Conservation (phyloP, 1,140 invertebrate species). For the Acromyrmex echinatior region DNA sequence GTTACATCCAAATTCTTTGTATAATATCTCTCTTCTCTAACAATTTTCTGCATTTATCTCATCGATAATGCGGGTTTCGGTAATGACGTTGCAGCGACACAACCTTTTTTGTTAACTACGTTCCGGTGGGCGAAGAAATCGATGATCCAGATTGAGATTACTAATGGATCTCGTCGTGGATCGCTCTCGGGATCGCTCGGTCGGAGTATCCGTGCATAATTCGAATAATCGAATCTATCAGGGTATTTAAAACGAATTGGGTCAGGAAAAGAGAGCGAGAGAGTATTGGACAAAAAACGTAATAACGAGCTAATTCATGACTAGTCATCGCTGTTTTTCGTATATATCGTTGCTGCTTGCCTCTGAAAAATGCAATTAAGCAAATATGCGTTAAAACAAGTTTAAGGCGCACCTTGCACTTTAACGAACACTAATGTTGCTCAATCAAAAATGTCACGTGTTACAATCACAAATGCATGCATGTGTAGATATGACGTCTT, state of each 20-base stretch:
- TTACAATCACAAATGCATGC: background rate
- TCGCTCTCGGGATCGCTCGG: slow-evolving; percentile 14
- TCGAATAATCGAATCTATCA: slow-evolving; percentile 75
- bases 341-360: slow-evolving; percentile 25
- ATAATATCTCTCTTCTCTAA: slow-evolving; percentile 20
- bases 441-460: background rate
- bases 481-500: background rate
- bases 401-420: background rate
- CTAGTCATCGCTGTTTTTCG: slow-evolving; percentile 55
- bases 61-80: background rate
- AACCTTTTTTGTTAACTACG: slow-evolving; percentile 62
- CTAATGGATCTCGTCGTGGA: slow-evolving; percentile 65
- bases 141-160: slow-evolving; percentile 56
- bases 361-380: slow-evolving; percentile 29
- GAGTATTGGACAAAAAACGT: slow-evolving; percentile 47
- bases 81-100: slow-evolving; percentile 57
- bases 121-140: slow-evolving; percentile 62
- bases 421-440: background rate
- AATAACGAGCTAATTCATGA: slow-evolving; percentile 36
- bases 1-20: slow-evolving; percentile 5
- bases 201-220: slow-evolving; percentile 73
- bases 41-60: slow-evolving; percentile 41
- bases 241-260: slow-evolving; percentile 62
- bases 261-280: slow-evolving; percentile 8
- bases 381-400: slow-evolving; percentile 33